Evolutionary conservation across 1,140 invertebrate genomes (phyloP), one percentile per base, ranked within the genome.

Genomic region (Drosophila mayri): DNA sequence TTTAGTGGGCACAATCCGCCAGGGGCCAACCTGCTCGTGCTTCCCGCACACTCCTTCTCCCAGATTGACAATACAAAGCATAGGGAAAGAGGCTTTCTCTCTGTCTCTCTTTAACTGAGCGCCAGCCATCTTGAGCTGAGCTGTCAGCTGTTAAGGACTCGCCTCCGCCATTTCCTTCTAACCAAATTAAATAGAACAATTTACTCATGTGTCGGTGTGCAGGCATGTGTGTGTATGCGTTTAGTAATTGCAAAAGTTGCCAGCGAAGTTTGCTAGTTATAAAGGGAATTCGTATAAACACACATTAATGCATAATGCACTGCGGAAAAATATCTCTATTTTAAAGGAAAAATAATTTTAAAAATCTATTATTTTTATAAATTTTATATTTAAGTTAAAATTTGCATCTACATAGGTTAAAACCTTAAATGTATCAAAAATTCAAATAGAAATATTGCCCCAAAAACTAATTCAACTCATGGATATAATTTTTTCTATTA

Each of bases 171-270:
- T 57, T 28, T 37, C 20, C 63, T 41, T 76, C 63, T 65, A 76
- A 54, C 63, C 47, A 59, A 70, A 64, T 81, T 73, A 55, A 63
- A 78, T 46, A 59, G 54, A 60, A 54, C 65, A 71, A 80, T 84
- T 80, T 84, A 67, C 60, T 35, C 30, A 52, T 74, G 67, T 66
- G 79, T 81, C 61, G 66, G 63, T 35, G 30, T 65, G 55, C 25
- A 41, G 35, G 43, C 18, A 9, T 71, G 22, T 44, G 43, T 46
- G 28, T 72, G 66, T 72, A 62, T 62, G 76, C 80, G 80, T 87
- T 88, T 84, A 67, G 61, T 87, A 87, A 87, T 88, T 87, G 76
- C 84, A 66, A 88, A 87, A 87, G 76, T 87, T 87, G 52, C 61
- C 43, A 44, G 49, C 49, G 78, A 88, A 83, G 59, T 72, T 72